Evolutionary conservation across 1,140 invertebrate species (phyloP), one percentile per base, ranked within the genome.

Genomic region (Cepaea nemoralis): DNA sequence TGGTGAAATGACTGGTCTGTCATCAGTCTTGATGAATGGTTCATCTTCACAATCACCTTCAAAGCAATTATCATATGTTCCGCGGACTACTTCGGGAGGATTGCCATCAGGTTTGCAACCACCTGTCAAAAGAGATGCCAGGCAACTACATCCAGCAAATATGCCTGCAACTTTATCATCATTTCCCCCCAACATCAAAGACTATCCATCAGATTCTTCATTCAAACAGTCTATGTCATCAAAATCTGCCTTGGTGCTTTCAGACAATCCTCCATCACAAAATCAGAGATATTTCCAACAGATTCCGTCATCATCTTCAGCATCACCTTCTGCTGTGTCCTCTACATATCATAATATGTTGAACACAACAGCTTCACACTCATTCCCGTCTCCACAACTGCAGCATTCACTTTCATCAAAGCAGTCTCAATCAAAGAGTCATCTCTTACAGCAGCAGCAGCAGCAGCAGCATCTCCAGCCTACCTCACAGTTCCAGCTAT

Each of bases 141-240:
- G 74, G 27, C 45, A 76, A 27, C 27, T 76, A 1, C 74, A 76
- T 45, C 74, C 74, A 55, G 74, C 74, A 40, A 76, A 76, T 33
- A 55, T 76, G 74, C 42, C 74, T 35, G 66, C 16, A 33, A 14
- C 66, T 69, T 33, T 33, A 10, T 69, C 66, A 33, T 39, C 66
- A 16, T 22, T 22, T 55, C n/a, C 50, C 50, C 19, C 1, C n/a
- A 14, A 55, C 19, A 8, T 27, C 22, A 63, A 2, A 63, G 59
- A 31, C 59, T 63, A 10, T 31, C 33, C 16, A 14, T 8, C 27
- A 14, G 19, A 31, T 63, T 63, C 59, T 31, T 3, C 59, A 48
- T 48, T 19, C 45, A 48, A 48, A 48, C 45, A 59, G 55, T 24
- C 14, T 59, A 6, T 24, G 22, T 24, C 55, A 10, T 24, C 50